phyloP scores from a whole-genome alignment of 2,888 invertebrate genomes.

The Lasiommata megera region DNA sequence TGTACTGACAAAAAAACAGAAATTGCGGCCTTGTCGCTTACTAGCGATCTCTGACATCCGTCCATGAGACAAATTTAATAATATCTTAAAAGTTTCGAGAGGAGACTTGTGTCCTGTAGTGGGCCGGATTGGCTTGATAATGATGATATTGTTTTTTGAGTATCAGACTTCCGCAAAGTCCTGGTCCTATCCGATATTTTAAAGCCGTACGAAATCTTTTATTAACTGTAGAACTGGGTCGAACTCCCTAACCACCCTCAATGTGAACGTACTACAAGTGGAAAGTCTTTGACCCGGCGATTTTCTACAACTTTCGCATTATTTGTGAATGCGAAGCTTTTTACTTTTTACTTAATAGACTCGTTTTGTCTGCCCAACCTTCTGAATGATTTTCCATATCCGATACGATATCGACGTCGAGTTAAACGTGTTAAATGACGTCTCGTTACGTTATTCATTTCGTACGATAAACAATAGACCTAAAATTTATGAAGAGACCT shows the following conservation, averaged over 20 bases:
- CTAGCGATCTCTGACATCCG: too few species aligned
- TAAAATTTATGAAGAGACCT: too few species aligned
- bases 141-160: too few species aligned
- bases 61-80: too few species aligned
- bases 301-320: constrained; percentile 26
- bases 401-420: background rate
- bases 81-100: too few species aligned
- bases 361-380: constrained; percentile 22
- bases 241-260: constrained; percentile 8
- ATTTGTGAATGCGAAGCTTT: constrained; percentile 26
- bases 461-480: background rate
- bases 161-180: too few species aligned
- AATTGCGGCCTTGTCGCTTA: too few species aligned
- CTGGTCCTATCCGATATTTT: too few species aligned
- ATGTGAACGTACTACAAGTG: constrained; percentile 16
- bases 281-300: constrained; percentile 21
- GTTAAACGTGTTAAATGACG: too few species aligned
- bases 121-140: too few species aligned
- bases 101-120: too few species aligned
- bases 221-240: constrained; percentile 10
- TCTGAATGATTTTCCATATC: background rate
- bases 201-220: background rate
- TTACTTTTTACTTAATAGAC: constrained; percentile 22
- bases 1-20: too few species aligned
- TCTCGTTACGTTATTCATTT: background rate